phyloP scores from a whole-genome alignment of 2,888 invertebrate genomes.

The Coleophora flavipennella region DNA sequence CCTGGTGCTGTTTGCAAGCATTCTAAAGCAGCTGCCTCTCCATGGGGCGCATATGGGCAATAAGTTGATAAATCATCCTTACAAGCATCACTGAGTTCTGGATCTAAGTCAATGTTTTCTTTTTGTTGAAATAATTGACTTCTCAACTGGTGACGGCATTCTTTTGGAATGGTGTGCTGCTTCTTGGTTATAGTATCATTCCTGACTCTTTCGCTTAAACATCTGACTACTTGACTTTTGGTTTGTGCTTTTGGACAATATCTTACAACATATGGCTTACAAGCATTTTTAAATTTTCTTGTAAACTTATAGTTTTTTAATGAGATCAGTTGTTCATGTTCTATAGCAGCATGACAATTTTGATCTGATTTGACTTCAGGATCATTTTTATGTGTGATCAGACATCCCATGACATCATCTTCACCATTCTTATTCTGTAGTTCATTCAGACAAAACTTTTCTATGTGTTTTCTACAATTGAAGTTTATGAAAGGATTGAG shows the following conservation, averaged over 20 bases:
- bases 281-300: conserved; percentile 95
- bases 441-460: conserved; percentile 80
- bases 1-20: conserved; percentile 80
- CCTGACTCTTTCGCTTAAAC: conserved; percentile 91
- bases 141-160: conserved; percentile 91
- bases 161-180: conserved; percentile 86
- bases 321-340: conserved; percentile 96
- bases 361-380: conserved; percentile 81
- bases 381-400: conserved; percentile 93
- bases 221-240: conserved; percentile 84
- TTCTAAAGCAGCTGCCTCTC: conserved; percentile 83
- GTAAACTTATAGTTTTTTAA: conserved; percentile 95
- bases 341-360: conserved; percentile 94
- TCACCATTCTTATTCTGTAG: conserved; percentile 81
- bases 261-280: conserved; percentile 83
- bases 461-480: conserved; percentile 86
- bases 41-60: conserved; percentile 79
- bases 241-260: conserved; percentile 80
- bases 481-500: conserved; percentile 90
- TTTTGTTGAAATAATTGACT: conserved; percentile 93
- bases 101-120: conserved; percentile 90
- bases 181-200: conserved; percentile 87
- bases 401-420: conserved; percentile 94
- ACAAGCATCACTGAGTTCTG: conserved; percentile 87
- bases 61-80: conserved; percentile 80